Evolutionary conservation across 2,797 vertebrate genomes (phyloP).

Genomic region (Otolemur crassicaudatus): DNA sequence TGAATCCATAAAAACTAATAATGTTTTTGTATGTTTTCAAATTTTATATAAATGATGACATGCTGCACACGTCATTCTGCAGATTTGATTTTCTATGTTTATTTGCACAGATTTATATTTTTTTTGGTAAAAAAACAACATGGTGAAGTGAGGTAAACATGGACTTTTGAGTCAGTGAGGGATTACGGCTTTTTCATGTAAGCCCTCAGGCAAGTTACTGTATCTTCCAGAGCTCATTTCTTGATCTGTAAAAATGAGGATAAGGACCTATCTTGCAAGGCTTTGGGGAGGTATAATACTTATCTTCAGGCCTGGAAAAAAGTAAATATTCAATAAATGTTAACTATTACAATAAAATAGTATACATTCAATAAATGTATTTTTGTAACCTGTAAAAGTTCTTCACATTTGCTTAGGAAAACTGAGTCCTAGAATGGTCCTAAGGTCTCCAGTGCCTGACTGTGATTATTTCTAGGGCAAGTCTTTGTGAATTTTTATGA

Average conservation of each 20-base stretch:
- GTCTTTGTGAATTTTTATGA: constrained; percentile 42
- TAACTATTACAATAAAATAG: background rate
- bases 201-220: background rate
- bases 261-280: background rate
- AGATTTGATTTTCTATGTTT: constrained; percentile 23
- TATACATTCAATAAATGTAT: too few relatives aligned
- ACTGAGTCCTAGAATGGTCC: constrained; percentile 7
- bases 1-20: constrained; percentile 4
- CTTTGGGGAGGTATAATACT: background rate
- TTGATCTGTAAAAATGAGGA: background rate
- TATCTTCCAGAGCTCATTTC: background rate
- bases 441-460: background rate
- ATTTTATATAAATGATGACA: background rate
- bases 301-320: constrained; percentile 12
- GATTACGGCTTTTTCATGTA: background rate
- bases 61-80: background rate
- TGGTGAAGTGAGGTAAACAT: background rate
- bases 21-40: constrained; percentile 36
- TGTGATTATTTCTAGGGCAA: constrained; percentile 42
- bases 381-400: background rate
- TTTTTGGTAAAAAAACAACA: background rate
- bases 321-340: constrained; percentile 45
- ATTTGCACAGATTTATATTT: background rate
- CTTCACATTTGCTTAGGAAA: constrained; percentile 19
- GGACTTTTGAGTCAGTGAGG: background rate